Conservation (phyloP, 2,113 vertebrate genomes). For the Brachyhypopomus gauderio region DNA sequence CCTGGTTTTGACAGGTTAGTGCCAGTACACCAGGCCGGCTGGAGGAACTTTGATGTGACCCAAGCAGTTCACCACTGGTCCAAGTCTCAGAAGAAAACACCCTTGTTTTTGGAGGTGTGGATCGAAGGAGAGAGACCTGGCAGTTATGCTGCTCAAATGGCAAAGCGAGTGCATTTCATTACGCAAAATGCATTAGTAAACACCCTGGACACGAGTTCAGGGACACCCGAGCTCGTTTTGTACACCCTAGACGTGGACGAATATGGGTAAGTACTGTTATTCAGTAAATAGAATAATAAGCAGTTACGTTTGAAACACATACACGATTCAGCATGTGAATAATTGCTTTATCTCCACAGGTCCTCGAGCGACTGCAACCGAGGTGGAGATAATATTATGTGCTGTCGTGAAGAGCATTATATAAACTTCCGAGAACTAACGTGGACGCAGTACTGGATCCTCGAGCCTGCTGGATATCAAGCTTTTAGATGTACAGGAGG, state of each 20-base stretch:
- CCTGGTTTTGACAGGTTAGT: conserved; percentile 74
- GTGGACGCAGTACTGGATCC: conserved; percentile 76
- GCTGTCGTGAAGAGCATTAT: conserved; percentile 75
- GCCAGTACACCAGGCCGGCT: conserved; percentile 78
- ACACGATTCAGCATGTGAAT: neutral
- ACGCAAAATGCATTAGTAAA: conserved; percentile 63
- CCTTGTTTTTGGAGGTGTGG: conserved; percentile 79
- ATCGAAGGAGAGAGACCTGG: conserved; percentile 79
- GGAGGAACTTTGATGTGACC: conserved; percentile 85
- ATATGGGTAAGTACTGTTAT: conserved; percentile 69
- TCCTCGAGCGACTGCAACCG: conserved; percentile 72
- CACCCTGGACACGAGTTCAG: conserved; percentile 55
- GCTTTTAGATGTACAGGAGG: conserved; percentile 68
- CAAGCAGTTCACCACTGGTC: conserved; percentile 84
- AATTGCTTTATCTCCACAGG: conserved; percentile 55
- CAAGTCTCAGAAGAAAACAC: conserved; percentile 56
- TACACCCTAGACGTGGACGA: conserved; percentile 77
- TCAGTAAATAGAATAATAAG: too few species aligned
- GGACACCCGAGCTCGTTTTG: conserved; percentile 76
- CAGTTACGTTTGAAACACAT: too few species aligned
- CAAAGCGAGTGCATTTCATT: conserved; percentile 76
- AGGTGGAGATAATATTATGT: conserved; percentile 50
- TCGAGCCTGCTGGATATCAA: conserved; percentile 72
- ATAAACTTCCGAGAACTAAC: conserved; percentile 72
- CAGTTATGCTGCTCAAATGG: conserved; percentile 71